Base-by-base conservation (phyloP, 2,113 vertebrate genomes). In the Pampusana beccarii region DNA sequence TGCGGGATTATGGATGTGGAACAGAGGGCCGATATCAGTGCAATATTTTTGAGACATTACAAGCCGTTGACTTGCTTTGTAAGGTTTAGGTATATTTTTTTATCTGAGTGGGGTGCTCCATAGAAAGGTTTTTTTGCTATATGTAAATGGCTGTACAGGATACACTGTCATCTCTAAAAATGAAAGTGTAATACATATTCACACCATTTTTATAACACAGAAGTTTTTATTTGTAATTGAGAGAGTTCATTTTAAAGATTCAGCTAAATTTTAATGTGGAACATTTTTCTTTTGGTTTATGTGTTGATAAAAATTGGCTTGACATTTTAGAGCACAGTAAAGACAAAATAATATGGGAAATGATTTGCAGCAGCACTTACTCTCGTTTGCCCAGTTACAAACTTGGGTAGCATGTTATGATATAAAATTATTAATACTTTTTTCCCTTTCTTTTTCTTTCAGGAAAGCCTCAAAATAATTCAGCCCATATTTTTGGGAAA, bases 401-500 rank as follows among this genome's bases (percentile, higher is more conserved):
- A 42, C 56, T 65, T 72, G 57, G 29, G 25, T 34, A 65, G 29
- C 8, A 6, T 1, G 1, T 31, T 29, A 31, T 34, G 29, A 23
- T 89, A 48, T 0, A 5, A 88, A 96, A 78, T 29, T 54, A 28
- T 56, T 96, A 67, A 94, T 56, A 40, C 24, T 66, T 69, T 29
- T 7, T 13, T 12, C 38, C 34, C 12, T 16, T 70, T 58, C 7
- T 86, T 61, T 94, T 70, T 80, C 57, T 92, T 97, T 73, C 93
- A 99, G 99, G 99, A 99, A 97, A 67, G 81, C 38, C 97, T 98
- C 69, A 99, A 98, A 97, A 95, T 99, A 80, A 3, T 98, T 82
- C 99, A 99, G 86, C 99, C 99, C 18, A 78, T 99, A 80, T 96
- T 99, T 93, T 91, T 99, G 93, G 99, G 99, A 34, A 98, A 98